Percentiles rank a stretch among this genome's conserved stretches.
phyloP scores from a whole-genome alignment of 2,888 invertebrate species.

The Cinara cedri region DNA sequence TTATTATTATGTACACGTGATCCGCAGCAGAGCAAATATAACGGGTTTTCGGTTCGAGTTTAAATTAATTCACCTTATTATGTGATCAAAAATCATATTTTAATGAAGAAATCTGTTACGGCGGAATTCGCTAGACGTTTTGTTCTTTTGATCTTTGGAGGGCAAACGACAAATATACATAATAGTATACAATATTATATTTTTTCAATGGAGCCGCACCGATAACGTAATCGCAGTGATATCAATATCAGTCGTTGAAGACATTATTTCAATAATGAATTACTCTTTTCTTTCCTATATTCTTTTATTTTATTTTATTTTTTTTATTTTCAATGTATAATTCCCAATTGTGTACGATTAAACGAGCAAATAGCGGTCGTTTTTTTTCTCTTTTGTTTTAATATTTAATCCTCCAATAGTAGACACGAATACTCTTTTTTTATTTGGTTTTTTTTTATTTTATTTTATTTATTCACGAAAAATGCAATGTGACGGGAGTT shows the following conservation, averaged over 20 bases:
- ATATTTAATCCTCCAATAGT: too few species aligned
- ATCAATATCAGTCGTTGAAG: background rate
- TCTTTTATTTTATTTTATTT: too few species aligned
- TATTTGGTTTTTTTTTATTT: too few species aligned
- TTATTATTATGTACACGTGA: too few species aligned
- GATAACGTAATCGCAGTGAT: background rate
- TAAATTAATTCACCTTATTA: background rate
- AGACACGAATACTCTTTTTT: too few species aligned
- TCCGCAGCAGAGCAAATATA: background rate
- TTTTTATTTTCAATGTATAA: background rate
- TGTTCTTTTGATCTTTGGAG: background rate
- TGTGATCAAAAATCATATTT: background rate
- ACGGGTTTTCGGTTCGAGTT: background rate
- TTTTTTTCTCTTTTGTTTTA: too few species aligned
- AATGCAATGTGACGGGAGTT: too few species aligned
- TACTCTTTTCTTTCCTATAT: too few species aligned
- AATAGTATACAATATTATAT: background rate
- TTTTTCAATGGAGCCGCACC: too few species aligned
- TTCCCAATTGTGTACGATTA: background rate
- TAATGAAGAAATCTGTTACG: background rate
- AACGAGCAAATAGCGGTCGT: too few species aligned
- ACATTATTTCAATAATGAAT: constrained; percentile 3
- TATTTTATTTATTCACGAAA: too few species aligned
- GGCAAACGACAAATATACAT: background rate
- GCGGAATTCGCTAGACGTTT: background rate